Evolutionary conservation across 2,797 vertebrate species (phyloP).

Genomic region (Acropternis orthonyx): DNA sequence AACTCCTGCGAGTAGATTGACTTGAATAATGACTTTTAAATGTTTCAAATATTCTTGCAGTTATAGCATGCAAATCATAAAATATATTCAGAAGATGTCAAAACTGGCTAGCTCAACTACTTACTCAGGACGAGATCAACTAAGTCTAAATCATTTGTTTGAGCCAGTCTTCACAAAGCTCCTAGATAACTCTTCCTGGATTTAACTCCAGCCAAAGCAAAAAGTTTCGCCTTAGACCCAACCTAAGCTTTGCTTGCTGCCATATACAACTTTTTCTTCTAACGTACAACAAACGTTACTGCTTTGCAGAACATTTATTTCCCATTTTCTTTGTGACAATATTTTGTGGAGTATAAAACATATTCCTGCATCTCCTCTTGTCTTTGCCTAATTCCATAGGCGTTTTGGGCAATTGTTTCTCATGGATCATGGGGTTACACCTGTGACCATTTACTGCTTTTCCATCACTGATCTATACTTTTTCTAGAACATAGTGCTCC

Average conservation of each 20-base stretch:
- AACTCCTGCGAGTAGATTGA: neutral
- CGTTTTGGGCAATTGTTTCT: neutral
- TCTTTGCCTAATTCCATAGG: neutral
- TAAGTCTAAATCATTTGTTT: neutral
- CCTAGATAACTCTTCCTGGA: neutral
- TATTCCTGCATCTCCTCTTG: neutral
- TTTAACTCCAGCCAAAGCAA: neutral
- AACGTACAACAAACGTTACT: neutral
- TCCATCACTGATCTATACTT: neutral
- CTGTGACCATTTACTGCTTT: neutral
- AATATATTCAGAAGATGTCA: neutral
- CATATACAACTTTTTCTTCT: neutral
- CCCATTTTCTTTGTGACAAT: neutral
- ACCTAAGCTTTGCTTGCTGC: neutral
- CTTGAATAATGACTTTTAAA: neutral
- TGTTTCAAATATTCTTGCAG: neutral
- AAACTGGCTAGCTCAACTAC: neutral
- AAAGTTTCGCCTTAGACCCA: accelerated
- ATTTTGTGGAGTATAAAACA: neutral
- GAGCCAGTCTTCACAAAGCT: neutral
- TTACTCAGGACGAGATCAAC: neutral
- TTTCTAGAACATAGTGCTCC: neutral
- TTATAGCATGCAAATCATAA: neutral
- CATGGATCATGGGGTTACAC: neutral
- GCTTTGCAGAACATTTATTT: neutral